These are phyloP conservation scores for Lordiphosa mommai DNA, from an alignment of 1,140 invertebrate species.

Conservation along the genomic window DNA sequence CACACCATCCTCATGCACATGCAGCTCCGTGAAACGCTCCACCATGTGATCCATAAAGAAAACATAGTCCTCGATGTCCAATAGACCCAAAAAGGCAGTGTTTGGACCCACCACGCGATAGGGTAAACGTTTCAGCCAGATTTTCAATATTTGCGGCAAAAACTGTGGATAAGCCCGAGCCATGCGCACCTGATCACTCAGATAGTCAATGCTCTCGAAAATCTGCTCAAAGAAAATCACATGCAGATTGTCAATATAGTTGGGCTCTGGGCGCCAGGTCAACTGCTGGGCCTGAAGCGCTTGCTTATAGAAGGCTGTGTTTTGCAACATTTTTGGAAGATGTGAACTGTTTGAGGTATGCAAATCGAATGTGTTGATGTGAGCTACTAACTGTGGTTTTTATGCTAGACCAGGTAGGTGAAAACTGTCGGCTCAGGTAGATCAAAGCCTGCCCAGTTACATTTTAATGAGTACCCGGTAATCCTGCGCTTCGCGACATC, in stretches of 20 bases:
- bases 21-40: slow-evolving; percentile 43
- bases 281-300: slow-evolving; percentile 28
- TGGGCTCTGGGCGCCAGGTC: slow-evolving; percentile 17
- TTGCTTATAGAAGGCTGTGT: slow-evolving; percentile 32
- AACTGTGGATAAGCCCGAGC: slow-evolving; percentile 66
- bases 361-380: no score
- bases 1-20: slow-evolving; percentile 54
- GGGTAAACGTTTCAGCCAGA: slow-evolving; percentile 39
- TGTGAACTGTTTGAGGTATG: no score
- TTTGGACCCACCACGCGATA: slow-evolving; percentile 49
- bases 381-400: not conserved
- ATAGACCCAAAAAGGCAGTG: slow-evolving; percentile 34
- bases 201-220: slow-evolving; percentile 49
- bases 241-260: slow-evolving; percentile 60
- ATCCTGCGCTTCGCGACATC: not conserved
- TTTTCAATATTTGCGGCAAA: slow-evolving; percentile 34
- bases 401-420: not conserved
- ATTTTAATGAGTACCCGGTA: not conserved
- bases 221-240: slow-evolving; percentile 69
- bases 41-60: slow-evolving; percentile 66
- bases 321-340: slow-evolving; percentile 18
- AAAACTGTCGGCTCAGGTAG: not conserved
- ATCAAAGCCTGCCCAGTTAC: not conserved
- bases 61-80: slow-evolving; percentile 60
- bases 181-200: slow-evolving; percentile 62